phyloP scores from a whole-genome alignment of 1,140 invertebrate species.

The Drosophila aff. region DNA sequence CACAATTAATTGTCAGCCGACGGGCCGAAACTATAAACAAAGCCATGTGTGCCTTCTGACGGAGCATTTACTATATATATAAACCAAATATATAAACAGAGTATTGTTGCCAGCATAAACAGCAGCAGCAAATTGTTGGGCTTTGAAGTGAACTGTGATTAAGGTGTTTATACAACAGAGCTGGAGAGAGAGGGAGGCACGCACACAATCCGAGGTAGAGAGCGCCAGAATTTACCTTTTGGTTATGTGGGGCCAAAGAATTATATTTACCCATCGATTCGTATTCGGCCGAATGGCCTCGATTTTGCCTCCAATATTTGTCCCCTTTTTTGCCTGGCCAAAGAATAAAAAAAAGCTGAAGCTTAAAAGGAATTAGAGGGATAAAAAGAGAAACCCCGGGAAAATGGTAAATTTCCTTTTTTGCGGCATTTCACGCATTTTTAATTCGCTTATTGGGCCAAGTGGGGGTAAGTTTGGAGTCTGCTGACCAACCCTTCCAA shows the following conservation, averaged over 20 bases:
- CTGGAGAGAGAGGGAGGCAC: not conserved
- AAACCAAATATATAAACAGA: slow-evolving; percentile 52
- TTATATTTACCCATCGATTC: slow-evolving; percentile 42
- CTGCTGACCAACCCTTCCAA: slow-evolving; percentile 13
- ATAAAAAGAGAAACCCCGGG: slow-evolving; percentile 1
- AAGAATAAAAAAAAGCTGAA: slow-evolving; percentile 3
- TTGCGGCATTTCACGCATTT: slow-evolving; percentile 35
- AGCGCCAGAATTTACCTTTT: slow-evolving; percentile 2
- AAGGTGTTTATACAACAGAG: slow-evolving; percentile 55
- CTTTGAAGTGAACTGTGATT: slow-evolving; percentile 64
- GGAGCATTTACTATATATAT: slow-evolving; percentile 16
- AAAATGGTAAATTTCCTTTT: slow-evolving; percentile 22
- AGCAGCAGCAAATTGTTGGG: slow-evolving; percentile 36
- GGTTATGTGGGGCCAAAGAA: slow-evolving; percentile 8
- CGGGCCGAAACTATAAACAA: slow-evolving; percentile 39
- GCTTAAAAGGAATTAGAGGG: slow-evolving; percentile 38
- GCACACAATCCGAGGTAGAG: slow-evolving; percentile 4
- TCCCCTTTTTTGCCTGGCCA: slow-evolving; percentile 28
- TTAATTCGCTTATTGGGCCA: slow-evolving; percentile 32
- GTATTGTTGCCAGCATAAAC: slow-evolving; percentile 28
- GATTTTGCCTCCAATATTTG: slow-evolving; percentile 23
- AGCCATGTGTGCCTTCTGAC: slow-evolving; percentile 26
- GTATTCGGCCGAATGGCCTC: slow-evolving; percentile 21
- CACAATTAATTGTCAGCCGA: slow-evolving; percentile 71
- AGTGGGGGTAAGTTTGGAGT: not conserved